Conservation (phyloP, 2,797 vertebrate genomes). For the Danio jaintianensis region DNA sequence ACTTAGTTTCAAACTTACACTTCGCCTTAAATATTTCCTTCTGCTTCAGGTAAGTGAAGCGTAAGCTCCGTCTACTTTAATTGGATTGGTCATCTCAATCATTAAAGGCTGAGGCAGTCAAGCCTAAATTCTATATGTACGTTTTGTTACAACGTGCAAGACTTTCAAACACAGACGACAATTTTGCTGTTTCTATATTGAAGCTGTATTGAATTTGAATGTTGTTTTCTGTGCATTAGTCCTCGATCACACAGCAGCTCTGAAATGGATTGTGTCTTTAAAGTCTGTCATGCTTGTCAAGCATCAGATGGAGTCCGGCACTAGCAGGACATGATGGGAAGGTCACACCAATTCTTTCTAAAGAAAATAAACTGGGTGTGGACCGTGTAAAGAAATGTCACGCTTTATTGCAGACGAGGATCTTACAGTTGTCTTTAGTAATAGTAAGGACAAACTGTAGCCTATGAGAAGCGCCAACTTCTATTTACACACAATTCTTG, state of each 20-base stretch:
- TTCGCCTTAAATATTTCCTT: no score
- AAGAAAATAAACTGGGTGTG: constrained; percentile 63
- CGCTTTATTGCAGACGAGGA: not conserved
- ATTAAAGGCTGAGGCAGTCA: no score
- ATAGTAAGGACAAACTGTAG: not conserved
- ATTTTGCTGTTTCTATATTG: no score
- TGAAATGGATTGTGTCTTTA: constrained; percentile 10
- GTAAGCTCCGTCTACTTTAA: no score
- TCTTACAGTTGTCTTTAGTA: not conserved
- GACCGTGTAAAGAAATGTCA: not conserved
- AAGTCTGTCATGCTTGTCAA: constrained; percentile 57
- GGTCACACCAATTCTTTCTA: constrained; percentile 64
- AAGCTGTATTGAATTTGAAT: no score
- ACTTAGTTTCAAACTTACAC: no score
- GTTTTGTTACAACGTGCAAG: no score
- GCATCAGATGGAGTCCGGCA: constrained; percentile 61
- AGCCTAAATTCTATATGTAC: no score
- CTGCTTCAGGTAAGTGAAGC: no score
- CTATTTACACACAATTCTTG: not conserved
- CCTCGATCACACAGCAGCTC: not conserved
- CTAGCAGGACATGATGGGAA: constrained; percentile 67
- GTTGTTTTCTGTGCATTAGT: not conserved
- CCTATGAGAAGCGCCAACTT: not conserved
- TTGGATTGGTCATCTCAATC: no score
- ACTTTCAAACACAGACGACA: no score